Evolutionary conservation across 1,140 invertebrate genomes (phyloP).

Genomic region (Procambarus clarkii): DNA sequence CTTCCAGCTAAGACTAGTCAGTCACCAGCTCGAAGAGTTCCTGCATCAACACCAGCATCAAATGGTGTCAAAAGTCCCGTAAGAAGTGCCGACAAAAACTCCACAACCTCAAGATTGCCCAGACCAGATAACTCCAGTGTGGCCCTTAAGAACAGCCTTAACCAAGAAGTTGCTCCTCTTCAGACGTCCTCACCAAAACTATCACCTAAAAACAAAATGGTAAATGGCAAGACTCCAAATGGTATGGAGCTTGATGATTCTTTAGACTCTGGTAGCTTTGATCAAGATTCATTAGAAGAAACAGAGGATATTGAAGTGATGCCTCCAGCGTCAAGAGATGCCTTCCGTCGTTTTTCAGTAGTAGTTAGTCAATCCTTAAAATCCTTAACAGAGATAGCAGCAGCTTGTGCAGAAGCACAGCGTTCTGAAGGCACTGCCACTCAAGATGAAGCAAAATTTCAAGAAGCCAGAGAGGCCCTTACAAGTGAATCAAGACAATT

Average conservation of each 20-base stretch:
- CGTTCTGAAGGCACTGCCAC: slow-evolving; percentile 82
- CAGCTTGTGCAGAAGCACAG: slow-evolving; percentile 82
- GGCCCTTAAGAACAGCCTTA: slow-evolving; percentile 62
- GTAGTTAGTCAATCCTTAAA: slow-evolving; percentile 65
- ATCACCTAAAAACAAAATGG: slow-evolving; percentile 61
- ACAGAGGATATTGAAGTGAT: slow-evolving; percentile 72
- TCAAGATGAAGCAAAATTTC: slow-evolving; percentile 85
- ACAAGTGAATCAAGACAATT: slow-evolving; percentile 86
- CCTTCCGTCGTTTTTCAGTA: slow-evolving; percentile 60
- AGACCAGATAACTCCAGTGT: slow-evolving; percentile 51
- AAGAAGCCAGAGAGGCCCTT: slow-evolving; percentile 86
- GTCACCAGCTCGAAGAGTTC: slow-evolving; percentile 47
- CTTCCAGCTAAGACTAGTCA: slow-evolving; percentile 64
- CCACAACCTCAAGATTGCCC: slow-evolving; percentile 63
- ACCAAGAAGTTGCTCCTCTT: slow-evolving; percentile 64
- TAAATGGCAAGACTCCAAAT: slow-evolving; percentile 66
- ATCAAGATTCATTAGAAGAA: slow-evolving; percentile 73
- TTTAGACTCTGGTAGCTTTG: slow-evolving; percentile 73
- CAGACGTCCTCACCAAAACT: slow-evolving; percentile 71
- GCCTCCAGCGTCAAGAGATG: slow-evolving; percentile 69
- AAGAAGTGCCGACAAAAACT: slow-evolving; percentile 56
- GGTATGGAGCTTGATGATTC: slow-evolving; percentile 70
- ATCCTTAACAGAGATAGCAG: slow-evolving; percentile 82
- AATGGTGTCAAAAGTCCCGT: slow-evolving; percentile 61
- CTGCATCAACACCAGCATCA: slow-evolving; percentile 28